phyloP scores from a whole-genome alignment of 2,113 vertebrate species.

The Onychostoma macrolepis region DNA sequence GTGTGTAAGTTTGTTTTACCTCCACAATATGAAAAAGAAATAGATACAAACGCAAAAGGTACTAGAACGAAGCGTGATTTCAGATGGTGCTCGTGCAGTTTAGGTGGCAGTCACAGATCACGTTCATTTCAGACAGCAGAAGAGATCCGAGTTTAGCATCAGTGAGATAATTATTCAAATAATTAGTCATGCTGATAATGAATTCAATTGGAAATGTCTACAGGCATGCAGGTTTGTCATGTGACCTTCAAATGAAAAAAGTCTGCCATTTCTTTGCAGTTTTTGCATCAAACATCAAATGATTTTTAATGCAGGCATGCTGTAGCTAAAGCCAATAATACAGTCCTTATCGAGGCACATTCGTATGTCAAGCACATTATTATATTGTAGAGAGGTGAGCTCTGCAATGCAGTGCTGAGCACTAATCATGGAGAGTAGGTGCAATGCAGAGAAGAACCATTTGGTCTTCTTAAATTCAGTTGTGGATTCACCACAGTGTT shows the following conservation, averaged over 20 bases:
- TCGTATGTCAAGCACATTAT: conserved; percentile 17
- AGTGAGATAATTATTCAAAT: not conserved
- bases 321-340: not conserved
- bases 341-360: not conserved
- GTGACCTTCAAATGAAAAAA: conserved; percentile 1
- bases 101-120: not conserved
- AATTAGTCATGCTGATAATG: conserved; percentile 9
- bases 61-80: not conserved
- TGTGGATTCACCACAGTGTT: not conserved
- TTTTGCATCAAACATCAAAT: not conserved
- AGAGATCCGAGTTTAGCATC: conserved; percentile 1
- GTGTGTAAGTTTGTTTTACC: conserved; percentile 54
- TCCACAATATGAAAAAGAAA: not conserved
- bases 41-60: not conserved
- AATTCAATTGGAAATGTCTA: not conserved
- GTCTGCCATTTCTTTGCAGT: not conserved
- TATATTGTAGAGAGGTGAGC: not conserved
- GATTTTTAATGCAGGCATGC: not conserved
- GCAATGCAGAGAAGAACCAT: conserved; percentile 27
- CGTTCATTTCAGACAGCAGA: not conserved
- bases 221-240: not conserved
- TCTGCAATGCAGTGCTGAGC: conserved; percentile 42
- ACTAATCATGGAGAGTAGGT: conserved; percentile 35
- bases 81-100: not conserved
- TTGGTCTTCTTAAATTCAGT: conserved; percentile 43